Evolutionary conservation across 2,888 invertebrate genomes (phyloP), one percentile per base, ranked within the genome.

Genomic region (Drosophila mercatorum): DNA sequence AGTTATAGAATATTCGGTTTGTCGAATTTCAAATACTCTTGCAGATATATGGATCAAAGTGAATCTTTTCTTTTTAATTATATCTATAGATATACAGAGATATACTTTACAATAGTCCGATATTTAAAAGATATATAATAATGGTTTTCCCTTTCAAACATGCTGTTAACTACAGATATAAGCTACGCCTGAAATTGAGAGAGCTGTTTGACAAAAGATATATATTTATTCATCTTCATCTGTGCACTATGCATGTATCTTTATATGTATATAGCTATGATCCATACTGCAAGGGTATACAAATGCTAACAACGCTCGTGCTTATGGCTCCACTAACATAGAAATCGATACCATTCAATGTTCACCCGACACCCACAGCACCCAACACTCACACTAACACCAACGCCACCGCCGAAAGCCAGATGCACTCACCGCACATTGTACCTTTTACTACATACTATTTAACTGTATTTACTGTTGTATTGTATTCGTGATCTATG

Each of bases 351-450:
- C 61, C 66, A 63, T 67, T 56, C 57, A 67, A 62, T 47, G 62
- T 63, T 59, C 78, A 65, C 65, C 67, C 68, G 67, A 68, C 65
- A 56, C 53, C 43, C 17, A 7, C 31, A n/a, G n/a, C 49, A 31
- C 34, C 43, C 43, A 17, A 43, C n/a, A 41, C 41, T 7, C 8
- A 28, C 47, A 31, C 49, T n/a, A 10, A 49, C 34, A 34, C 49
- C 49, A 51, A 51, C 49, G 49, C 49, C 66, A 66, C 77, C 69
- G 75, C 87, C 64, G 72, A 78, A 71, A 71, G 77, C 80, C 79
- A 74, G 74, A 65, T 82, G 80, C 86, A 85, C 87, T 82, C 89
- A 90, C 89, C 86, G 89, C 86, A 87, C 90, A 79, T 87, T 88
- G 86, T 87, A 87, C 86, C 86, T 87, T 88, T 74, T 72, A 68